Evolutionary conservation across 2,797 vertebrate species (phyloP), one percentile per base, ranked within the genome.

Genomic region (Siniperca obscura): DNA sequence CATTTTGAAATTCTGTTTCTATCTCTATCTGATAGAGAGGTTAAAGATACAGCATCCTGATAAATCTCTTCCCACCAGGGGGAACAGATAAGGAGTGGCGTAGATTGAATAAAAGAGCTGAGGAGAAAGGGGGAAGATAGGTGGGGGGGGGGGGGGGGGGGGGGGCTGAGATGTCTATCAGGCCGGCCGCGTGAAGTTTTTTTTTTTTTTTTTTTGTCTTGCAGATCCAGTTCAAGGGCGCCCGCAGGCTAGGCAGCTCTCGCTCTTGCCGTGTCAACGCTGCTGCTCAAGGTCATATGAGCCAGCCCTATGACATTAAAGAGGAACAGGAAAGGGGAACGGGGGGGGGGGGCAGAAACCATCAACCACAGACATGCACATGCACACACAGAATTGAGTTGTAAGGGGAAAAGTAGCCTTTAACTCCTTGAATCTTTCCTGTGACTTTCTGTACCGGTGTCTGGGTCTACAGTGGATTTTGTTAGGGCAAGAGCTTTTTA

Each of bases 161-260:
- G 90, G 82, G 90, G 88, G 96, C 96, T 96, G 96, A 98, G 97
- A 98, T 97, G 98, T 98, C 97, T 98, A 98, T 99, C 97, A 97
- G 96, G 94, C 96, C 88, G 96, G 94, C 96, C 88, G 95, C 95
- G 71, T 97, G 96, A 98, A 97, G 97, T 84, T 86, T 87, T 87
- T 86, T 97, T 97, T 97, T 97, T 97, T 97, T 85, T 87, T 83
- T 85, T 87, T 83, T 97, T 97, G 97, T 98, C 97, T 98, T 97
- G 97, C 97, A 97, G 98, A 98, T 98, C 97, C 97, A 97, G 98
- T 98, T 98, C 97, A 98, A 97, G 98, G 98, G 96, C 96, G 96
- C 97, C 97, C 96, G 96, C 97, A 97, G 97, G 97, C 97, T 94
- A 98, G 97, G 96, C 96, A 97, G 97, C 97, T 96, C 96, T 97